These are phyloP conservation scores for Hofmannophila pseudospretella DNA, from an alignment of 2,888 invertebrate genomes.

Conservation along the genomic window DNA sequence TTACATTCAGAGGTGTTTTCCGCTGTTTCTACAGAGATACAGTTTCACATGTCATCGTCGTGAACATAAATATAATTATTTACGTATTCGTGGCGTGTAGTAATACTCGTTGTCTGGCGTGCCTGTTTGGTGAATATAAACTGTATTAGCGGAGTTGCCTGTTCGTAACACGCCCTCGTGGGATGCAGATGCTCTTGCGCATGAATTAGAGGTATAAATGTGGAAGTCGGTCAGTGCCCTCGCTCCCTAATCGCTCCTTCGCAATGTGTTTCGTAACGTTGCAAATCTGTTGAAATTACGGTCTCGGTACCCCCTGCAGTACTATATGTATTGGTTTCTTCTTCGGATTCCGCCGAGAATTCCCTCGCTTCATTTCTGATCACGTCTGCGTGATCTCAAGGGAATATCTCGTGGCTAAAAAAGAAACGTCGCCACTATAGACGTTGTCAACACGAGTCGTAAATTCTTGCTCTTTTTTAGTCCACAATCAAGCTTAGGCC, in stretches of 20 bases:
- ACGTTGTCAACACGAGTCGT: conserved; percentile 47
- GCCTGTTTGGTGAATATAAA: conserved; percentile 61
- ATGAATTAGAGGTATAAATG: conserved; percentile 72
- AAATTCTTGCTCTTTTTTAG: conserved; percentile 35
- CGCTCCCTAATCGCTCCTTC: conserved; percentile 61
- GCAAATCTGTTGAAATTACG: conserved; percentile 56
- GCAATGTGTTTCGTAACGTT: conserved; percentile 58
- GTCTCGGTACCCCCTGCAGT: conserved; percentile 40
- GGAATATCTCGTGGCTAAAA: conserved; percentile 27
- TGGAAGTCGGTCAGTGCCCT: conserved; percentile 74
- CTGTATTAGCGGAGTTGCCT: conserved; percentile 41
- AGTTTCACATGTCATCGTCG: conserved; percentile 63
- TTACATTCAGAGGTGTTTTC: conserved; percentile 50
- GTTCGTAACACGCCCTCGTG: conserved; percentile 41
- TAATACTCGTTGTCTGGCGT: conserved; percentile 32
- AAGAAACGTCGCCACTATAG: conserved; percentile 35
- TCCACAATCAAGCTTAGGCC: conserved; percentile 29
- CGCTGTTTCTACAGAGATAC: conserved; percentile 44
- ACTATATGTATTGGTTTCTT: conserved; percentile 26
- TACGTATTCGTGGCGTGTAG: conserved; percentile 60
- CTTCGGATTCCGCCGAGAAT: conserved; percentile 36
- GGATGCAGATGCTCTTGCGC: conserved; percentile 64
- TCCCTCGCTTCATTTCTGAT: conserved; percentile 41
- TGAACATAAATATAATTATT: conserved; percentile 62
- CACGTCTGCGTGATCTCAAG: conserved; percentile 32